Conservation (phyloP, 2,888 invertebrate genomes). For the Drosophila cognata region DNA sequence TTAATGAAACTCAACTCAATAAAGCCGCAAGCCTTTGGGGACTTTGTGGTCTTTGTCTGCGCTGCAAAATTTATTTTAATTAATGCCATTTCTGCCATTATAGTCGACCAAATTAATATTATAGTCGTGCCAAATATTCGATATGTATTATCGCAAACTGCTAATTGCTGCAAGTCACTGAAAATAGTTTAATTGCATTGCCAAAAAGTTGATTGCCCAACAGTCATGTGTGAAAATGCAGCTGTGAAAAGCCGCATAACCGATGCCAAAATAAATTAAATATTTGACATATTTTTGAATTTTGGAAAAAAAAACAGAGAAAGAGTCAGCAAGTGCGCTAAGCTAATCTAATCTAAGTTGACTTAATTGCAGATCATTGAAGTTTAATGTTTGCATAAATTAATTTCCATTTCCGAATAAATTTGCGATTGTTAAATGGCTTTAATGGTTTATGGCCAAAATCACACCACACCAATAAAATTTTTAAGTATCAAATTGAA, state of each 20-base stretch:
- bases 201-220: conserved; percentile 23
- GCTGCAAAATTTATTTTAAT: conserved; percentile 47
- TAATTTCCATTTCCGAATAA: no score
- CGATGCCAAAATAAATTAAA: conserved; percentile 1
- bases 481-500: background rate
- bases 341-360: background rate
- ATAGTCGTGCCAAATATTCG: background rate
- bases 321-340: background rate
- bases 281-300: background rate
- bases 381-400: background rate
- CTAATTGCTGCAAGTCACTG: conserved; percentile 52
- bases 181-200: conserved; percentile 47
- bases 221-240: conserved; percentile 14
- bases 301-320: background rate
- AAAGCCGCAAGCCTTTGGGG: conserved; percentile 35
- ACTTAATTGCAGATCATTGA: background rate
- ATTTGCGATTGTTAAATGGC: background rate
- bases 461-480: background rate
- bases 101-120: background rate
- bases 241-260: background rate
- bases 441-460: background rate
- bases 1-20: conserved; percentile 51
- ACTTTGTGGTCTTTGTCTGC: conserved; percentile 30
- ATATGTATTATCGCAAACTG: conserved; percentile 32
- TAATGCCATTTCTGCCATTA: conserved; percentile 42